These are phyloP conservation scores for Drepanosiphum platanoidis DNA, from an alignment of 2,888 invertebrate species.

Conservation along the genomic window DNA sequence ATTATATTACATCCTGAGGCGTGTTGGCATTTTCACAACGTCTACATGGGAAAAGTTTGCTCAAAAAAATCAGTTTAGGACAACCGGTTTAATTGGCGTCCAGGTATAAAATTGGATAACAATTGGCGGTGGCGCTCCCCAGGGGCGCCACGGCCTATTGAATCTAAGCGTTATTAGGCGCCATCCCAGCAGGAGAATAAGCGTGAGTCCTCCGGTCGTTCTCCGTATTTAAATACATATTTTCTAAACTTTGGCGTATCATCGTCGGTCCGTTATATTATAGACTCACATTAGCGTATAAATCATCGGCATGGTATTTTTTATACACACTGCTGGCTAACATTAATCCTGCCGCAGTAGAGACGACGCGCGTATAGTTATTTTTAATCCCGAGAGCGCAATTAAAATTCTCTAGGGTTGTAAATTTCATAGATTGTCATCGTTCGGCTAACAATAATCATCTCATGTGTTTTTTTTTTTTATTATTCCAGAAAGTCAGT, in stretches of 20 bases:
- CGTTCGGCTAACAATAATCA: conserved; percentile 7
- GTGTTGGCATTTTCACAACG: not conserved
- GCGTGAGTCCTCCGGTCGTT: conserved; percentile 3
- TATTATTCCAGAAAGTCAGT: conserved; percentile 57
- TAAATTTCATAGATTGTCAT: not conserved
- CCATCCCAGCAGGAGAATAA: conserved; percentile 50
- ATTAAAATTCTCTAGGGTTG: conserved; percentile 9
- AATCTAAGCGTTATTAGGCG: conserved; percentile 42
- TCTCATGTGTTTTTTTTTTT: conserved; percentile 9
- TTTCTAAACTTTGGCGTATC: conserved; percentile 20
- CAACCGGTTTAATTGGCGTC: conserved; percentile 52
- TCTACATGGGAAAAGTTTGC: not conserved
- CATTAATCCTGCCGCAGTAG: not conserved
- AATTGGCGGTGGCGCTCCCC: conserved; percentile 40
- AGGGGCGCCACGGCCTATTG: conserved; percentile 41
- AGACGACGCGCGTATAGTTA: conserved; percentile 6
- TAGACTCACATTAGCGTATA: not conserved
- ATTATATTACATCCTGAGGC: not conserved
- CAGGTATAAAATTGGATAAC: conserved; percentile 53
- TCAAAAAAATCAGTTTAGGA: not conserved
- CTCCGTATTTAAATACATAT: conserved; percentile 16
- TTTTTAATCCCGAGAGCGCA: not conserved
- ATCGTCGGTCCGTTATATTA: conserved; percentile 3
- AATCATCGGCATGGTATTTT: not conserved
- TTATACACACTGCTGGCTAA: not conserved